Percentiles rank a stretch among this genome's conserved stretches.
phyloP scores from a whole-genome alignment of 2,113 vertebrate species.

The Sinosuthora webbiana region DNA sequence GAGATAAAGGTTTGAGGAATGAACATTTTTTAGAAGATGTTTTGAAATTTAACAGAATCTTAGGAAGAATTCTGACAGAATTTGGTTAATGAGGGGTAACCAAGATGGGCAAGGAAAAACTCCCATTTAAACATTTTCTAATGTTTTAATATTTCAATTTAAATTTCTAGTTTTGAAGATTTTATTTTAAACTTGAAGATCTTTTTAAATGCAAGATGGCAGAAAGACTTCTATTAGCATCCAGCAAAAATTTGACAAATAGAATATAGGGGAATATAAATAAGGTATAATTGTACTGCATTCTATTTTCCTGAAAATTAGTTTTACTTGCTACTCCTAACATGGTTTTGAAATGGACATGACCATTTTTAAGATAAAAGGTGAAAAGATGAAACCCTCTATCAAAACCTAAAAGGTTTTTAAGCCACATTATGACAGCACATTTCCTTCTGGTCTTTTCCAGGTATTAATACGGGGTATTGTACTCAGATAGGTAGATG shows the following conservation, averaged over 20 bases:
- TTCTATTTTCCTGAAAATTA: background rate
- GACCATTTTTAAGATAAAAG: background rate
- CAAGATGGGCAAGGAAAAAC: background rate
- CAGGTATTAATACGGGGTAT: background rate
- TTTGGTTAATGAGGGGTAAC: accelerated
- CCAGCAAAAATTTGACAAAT: background rate
- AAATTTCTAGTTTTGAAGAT: background rate
- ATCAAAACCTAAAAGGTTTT: background rate
- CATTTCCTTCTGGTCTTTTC: background rate
- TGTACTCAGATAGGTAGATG: background rate
- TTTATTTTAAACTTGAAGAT: background rate
- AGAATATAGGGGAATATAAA: background rate
- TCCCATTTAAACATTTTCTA: background rate
- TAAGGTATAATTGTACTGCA: background rate
- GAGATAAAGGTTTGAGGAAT: background rate
- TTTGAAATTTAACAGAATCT: background rate
- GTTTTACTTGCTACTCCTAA: background rate
- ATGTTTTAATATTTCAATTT: background rate
- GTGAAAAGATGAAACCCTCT: background rate
- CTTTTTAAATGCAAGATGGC: background rate
- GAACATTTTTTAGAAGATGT: background rate
- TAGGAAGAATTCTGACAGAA: background rate
- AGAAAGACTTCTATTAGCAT: background rate
- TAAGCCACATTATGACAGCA: background rate
- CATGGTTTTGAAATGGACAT: background rate